These are phyloP conservation scores for Sclerurus mexicanus DNA, from an alignment of 2,113 vertebrate species.

Conservation along the genomic window DNA sequence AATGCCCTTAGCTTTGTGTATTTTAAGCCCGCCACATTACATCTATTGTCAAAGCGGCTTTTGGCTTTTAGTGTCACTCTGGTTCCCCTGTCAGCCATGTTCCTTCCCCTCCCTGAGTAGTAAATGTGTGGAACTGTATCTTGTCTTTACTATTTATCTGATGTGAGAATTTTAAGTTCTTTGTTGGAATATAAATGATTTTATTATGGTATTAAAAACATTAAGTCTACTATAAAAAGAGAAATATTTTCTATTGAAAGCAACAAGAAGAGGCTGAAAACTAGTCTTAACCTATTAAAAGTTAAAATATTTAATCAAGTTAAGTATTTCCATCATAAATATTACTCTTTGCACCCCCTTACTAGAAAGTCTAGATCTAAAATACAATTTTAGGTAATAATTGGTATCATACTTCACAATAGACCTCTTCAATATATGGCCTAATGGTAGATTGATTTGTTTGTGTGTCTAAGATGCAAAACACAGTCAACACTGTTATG, in stretches of 20 bases:
- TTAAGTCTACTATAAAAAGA: background rate
- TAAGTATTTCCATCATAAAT: background rate
- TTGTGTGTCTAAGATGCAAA: slow-evolving; percentile 52
- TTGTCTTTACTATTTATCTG: background rate
- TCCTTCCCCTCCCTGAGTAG: background rate
- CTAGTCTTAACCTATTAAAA: background rate
- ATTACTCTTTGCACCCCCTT: background rate
- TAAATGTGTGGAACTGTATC: background rate
- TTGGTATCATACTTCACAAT: background rate
- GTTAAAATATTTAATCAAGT: background rate
- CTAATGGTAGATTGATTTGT: slow-evolving; percentile 30
- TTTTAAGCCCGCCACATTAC: background rate
- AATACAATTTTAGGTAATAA: background rate
- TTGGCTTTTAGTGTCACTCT: background rate
- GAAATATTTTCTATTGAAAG: background rate
- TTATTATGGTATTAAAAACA: background rate
- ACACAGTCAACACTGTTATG: slow-evolving; percentile 60
- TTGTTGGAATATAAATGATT: background rate
- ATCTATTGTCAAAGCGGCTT: background rate
- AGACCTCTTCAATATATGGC: background rate
- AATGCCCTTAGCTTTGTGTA: background rate
- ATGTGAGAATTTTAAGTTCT: background rate
- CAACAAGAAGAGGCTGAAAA: background rate
- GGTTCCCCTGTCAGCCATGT: rapidly evolving
- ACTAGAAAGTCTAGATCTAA: background rate